These are phyloP conservation scores for Rhodeus uyekii DNA, from an alignment of 2,797 vertebrate genomes.

Conservation along the genomic window DNA sequence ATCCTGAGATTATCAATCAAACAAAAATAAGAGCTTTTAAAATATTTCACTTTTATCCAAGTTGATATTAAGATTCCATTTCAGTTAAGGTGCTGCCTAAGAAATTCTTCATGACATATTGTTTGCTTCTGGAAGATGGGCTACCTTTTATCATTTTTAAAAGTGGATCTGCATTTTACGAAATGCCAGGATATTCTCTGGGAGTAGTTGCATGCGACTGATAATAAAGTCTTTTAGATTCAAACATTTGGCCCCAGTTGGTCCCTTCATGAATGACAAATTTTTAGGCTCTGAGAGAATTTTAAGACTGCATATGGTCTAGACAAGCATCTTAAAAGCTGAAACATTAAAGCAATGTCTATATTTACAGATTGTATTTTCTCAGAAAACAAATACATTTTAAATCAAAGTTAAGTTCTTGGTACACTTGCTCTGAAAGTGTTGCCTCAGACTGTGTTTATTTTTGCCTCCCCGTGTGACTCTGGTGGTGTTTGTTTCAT, in stretches of 20 bases:
- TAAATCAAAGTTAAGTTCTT: constrained; percentile 12
- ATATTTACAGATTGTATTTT: constrained; percentile 40
- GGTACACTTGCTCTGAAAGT: constrained; percentile 20
- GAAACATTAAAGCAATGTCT: constrained; percentile 40
- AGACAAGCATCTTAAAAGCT: constrained; percentile 27
- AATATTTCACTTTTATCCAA: background rate
- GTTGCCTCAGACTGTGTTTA: constrained; percentile 34
- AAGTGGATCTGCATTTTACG: background rate
- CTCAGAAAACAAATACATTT: constrained; percentile 26
- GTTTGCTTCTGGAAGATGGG: constrained; percentile 57
- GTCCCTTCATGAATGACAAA: constrained; percentile 17
- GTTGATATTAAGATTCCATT: background rate
- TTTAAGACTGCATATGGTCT: background rate
- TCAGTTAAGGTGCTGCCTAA: background rate
- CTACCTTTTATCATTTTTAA: constrained; percentile 49
- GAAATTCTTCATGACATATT: background rate
- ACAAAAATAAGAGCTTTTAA: constrained; percentile 8
- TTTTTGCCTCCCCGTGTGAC: constrained; percentile 11
- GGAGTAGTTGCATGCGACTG: constrained; percentile 5
- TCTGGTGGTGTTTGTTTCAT: constrained; percentile 35
- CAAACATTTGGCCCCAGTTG: background rate
- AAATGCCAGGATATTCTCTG: background rate
- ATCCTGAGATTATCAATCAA: background rate
- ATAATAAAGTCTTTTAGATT: constrained; percentile 32
- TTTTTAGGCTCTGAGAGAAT: constrained; percentile 21